Evolutionary conservation across 2,888 invertebrate genomes (phyloP).

Genomic region (Criorhina ranunculi): DNA sequence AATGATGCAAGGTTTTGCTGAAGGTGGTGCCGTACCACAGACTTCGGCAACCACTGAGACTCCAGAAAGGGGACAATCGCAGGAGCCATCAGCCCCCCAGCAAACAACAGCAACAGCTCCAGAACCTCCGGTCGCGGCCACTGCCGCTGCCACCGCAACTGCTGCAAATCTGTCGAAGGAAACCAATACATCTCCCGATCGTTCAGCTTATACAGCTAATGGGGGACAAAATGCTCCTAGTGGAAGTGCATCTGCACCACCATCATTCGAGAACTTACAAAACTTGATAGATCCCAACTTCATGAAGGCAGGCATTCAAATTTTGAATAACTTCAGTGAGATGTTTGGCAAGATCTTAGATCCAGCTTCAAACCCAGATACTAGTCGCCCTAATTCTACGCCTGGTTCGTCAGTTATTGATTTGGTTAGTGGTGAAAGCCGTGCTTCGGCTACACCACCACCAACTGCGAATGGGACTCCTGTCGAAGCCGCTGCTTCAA

Average conservation of each 20-base stretch:
- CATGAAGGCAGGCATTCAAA: constrained; percentile 82
- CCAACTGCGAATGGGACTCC: constrained; percentile 38
- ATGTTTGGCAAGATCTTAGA: constrained; percentile 84
- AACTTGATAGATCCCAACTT: constrained; percentile 82
- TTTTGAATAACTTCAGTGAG: constrained; percentile 83
- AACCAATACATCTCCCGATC: constrained; percentile 62
- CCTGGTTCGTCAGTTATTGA: constrained; percentile 31
- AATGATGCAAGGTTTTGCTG: constrained; percentile 81
- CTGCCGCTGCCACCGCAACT: constrained; percentile 29
- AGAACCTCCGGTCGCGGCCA: constrained; percentile 28
- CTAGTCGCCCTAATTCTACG: constrained; percentile 23
- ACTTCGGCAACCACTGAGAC: constrained; percentile 53
- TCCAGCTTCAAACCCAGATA: constrained; percentile 78
- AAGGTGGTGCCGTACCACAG: constrained; percentile 75
- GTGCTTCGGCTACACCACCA: constrained; percentile 40
- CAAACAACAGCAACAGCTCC: constrained; percentile 32
- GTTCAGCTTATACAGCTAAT: not conserved
- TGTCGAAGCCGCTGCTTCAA: not conserved
- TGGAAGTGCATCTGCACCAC: constrained; percentile 1
- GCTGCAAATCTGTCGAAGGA: constrained; percentile 35
- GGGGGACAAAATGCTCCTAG: constrained; percentile 6
- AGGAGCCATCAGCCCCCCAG: constrained; percentile 27
- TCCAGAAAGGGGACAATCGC: constrained; percentile 24
- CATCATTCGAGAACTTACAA: constrained; percentile 78
- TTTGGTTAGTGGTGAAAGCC: constrained; percentile 32